Conservation (phyloP, 2,888 invertebrate genomes). For the Coleophora flavipennella region DNA sequence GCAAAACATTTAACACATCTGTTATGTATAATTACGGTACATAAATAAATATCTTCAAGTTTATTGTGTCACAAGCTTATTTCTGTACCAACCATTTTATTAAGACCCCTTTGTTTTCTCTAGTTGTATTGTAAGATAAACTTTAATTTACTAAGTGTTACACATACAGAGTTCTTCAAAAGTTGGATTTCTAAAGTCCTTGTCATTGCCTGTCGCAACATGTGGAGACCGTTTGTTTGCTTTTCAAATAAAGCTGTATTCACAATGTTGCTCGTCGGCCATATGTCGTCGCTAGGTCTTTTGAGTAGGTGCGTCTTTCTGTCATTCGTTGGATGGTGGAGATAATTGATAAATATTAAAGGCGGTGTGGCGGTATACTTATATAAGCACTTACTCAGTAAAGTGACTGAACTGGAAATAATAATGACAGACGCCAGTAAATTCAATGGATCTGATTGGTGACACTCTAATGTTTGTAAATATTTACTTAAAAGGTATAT, state of each 20-base stretch:
- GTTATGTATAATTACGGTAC: slow-evolving; percentile 52
- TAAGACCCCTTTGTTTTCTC: slow-evolving; percentile 20
- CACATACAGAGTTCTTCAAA: neutral
- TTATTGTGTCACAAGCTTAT: slow-evolving; percentile 60
- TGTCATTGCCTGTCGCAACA: slow-evolving; percentile 61
- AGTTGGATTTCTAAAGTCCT: slow-evolving; percentile 26
- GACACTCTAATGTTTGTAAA: no score
- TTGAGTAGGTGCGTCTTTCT: neutral
- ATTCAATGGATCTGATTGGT: no score
- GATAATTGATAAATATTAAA: no score
- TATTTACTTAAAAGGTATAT: no score
- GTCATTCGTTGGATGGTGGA: neutral
- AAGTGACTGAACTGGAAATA: no score
- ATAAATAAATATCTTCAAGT: slow-evolving; percentile 55
- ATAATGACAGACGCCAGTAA: no score
- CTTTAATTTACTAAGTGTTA: neutral
- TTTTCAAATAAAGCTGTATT: slow-evolving; percentile 54
- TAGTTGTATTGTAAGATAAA: no score
- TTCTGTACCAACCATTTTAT: slow-evolving; percentile 24
- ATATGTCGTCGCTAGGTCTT: slow-evolving; percentile 11
- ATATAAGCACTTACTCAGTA: no score
- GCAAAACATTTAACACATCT: slow-evolving; percentile 37
- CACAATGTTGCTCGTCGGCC: slow-evolving; percentile 24
- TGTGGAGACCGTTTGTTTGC: slow-evolving; percentile 62
- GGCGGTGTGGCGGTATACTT: no score